Evolutionary conservation across 2,113 vertebrate species (phyloP).

Genomic region (Apeltes quadracus): DNA sequence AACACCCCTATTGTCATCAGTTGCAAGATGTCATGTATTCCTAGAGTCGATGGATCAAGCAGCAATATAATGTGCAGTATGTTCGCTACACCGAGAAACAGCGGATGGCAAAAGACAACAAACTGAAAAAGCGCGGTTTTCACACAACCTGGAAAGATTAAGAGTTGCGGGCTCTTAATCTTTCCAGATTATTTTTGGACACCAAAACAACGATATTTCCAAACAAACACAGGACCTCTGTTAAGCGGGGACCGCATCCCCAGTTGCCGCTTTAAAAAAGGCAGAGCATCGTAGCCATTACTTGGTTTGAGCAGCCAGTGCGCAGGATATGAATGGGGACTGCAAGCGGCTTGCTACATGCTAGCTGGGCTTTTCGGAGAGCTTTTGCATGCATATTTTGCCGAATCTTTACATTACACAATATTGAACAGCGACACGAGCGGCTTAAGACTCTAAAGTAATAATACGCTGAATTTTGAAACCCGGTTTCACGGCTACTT

Average conservation of each 20-base stretch:
- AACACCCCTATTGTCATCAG: not conserved
- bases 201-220: not conserved
- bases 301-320: constrained; percentile 61
- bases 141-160: constrained; percentile 32
- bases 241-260: not conserved
- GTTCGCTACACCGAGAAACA: constrained; percentile 24
- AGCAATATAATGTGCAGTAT: not conserved
- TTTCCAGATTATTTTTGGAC: too few relatives aligned
- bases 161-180: constrained; percentile 7
- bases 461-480: constrained; percentile 10
- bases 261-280: constrained; percentile 40
- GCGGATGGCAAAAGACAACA: constrained; percentile 59
- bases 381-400: constrained; percentile 41
- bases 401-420: not conserved
- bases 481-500: constrained; percentile 3
- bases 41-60: not conserved
- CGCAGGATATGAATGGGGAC: constrained; percentile 80
- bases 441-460: constrained; percentile 1
- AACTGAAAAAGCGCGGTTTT: constrained; percentile 78
- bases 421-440: not conserved
- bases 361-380: constrained; percentile 67
- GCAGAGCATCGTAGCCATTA: constrained; percentile 64
- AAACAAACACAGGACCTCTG: not conserved
- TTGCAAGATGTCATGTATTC: not conserved
- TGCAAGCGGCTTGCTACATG: constrained; percentile 67